Evolutionary conservation across 2,888 invertebrate genomes (phyloP).

Genomic region (Ennomos quercinarius): DNA sequence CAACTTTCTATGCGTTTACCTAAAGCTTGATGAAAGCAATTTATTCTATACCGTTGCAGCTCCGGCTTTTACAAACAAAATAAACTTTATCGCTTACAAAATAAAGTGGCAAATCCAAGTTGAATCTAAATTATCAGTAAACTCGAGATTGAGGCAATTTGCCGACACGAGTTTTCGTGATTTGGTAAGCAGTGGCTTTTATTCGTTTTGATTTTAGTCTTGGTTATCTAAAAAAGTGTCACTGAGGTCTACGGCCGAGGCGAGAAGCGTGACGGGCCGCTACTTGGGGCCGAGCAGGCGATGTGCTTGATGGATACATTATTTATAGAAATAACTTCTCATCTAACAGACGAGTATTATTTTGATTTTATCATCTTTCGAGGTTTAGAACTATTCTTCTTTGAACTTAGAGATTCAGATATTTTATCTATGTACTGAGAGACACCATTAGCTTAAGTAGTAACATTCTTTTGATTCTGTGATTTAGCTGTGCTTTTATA

Average conservation of each 20-base stretch:
- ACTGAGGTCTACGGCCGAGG: constrained; percentile 60
- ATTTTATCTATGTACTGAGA: background rate
- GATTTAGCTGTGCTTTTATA: too few species aligned
- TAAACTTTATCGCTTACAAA: constrained; percentile 33
- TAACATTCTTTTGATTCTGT: too few species aligned
- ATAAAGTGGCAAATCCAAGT: constrained; percentile 41
- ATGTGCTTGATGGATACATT: constrained; percentile 23
- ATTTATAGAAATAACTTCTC: constrained; percentile 19
- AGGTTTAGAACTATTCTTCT: too few species aligned
- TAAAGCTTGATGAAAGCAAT: constrained; percentile 64
- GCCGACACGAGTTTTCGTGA: constrained; percentile 77
- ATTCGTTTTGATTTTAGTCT: constrained; percentile 62
- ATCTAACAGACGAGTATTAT: constrained; percentile 7
- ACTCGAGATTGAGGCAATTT: constrained; percentile 57
- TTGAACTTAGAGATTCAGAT: too few species aligned
- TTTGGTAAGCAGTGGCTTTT: constrained; percentile 66
- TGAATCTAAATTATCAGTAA: constrained; percentile 3
- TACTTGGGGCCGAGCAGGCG: constrained; percentile 35
- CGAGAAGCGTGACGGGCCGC: constrained; percentile 57
- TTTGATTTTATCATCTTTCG: background rate
- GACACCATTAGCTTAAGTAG: too few species aligned
- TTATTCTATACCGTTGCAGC: constrained; percentile 53
- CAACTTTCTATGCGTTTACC: constrained; percentile 66
- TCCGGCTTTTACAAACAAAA: constrained; percentile 30
- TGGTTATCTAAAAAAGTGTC: constrained; percentile 65